A percentile compares a stretch with the other conserved stretches of the same genome.
These are phyloP conservation scores for Caenorhabditis zanzibari DNA, from an alignment of 2,888 invertebrate species.

Conservation along the genomic window DNA sequence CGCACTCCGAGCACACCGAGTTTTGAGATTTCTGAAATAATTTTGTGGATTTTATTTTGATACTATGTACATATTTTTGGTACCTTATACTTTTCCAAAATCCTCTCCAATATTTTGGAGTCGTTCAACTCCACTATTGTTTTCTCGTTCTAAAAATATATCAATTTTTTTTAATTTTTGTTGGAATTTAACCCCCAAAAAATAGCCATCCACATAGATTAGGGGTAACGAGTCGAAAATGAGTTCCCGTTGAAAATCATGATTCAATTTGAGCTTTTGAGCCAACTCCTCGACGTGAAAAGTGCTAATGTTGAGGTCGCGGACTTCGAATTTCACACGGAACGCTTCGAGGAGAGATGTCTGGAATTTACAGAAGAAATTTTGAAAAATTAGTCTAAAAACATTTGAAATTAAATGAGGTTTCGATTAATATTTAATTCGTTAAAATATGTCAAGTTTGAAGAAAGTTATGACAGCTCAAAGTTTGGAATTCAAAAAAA, in stretches of 20 bases:
- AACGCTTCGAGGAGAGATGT: constrained; percentile 47
- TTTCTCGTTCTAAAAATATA: constrained; percentile 52
- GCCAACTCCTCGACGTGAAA: constrained; percentile 44
- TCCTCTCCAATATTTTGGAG: constrained; percentile 18
- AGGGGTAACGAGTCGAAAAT: constrained; percentile 47
- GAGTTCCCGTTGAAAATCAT: constrained; percentile 41
- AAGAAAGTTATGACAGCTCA: no score
- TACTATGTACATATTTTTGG: background rate
- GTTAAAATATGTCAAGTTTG: no score
- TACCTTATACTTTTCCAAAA: constrained; percentile 47
- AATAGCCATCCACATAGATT: constrained; percentile 53
- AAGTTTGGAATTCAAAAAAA: no score
- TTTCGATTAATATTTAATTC: no score
- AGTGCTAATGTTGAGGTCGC: constrained; percentile 50
- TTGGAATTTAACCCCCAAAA: constrained; percentile 33
- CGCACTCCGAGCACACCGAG: constrained; percentile 43
- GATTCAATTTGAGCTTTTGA: constrained; percentile 36
- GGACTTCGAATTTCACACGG: constrained; percentile 44
- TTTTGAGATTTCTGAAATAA: background rate
- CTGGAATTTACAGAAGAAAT: no score
- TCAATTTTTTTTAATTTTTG: background rate
- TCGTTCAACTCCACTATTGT: constrained; percentile 50
- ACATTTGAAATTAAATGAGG: no score
- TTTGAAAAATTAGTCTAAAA: no score
- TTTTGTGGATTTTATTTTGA: background rate